Base-by-base conservation (phyloP, 1,140 invertebrate genomes). In the Coptotermes formosanus region DNA sequence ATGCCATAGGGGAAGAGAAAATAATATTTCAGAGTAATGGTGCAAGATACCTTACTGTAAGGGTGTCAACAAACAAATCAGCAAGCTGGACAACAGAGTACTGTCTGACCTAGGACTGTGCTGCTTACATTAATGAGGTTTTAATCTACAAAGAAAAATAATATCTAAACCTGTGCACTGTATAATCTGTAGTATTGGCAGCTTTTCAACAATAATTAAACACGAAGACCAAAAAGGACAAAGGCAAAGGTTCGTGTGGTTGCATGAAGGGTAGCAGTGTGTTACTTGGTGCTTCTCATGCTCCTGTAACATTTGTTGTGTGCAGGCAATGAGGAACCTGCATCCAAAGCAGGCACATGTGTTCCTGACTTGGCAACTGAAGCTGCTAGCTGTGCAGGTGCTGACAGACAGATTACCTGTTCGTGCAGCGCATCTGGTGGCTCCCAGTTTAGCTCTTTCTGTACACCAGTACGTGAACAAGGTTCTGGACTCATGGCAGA, bases 331-430 rank as follows among this genome's bases (percentile, higher is more conserved):
- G 87, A 90, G 90, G 87, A 90, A 89, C 86, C 89, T 93, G 88
- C 89, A 91, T 83, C 89, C 88, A 4, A 88, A 90, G 43, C 92
- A 90, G 43, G 92, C 94, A 8, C 92, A 90, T 11, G 90, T 91
- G 4, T 91, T 93, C 87, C 91, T 93, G 86, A 90, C 94, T 69
- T 95, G 95, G 94, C 95, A 95, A 89, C 91, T 95, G 32, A 95
- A 94, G 88, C 90, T 95, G 11, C 89, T 95, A 6, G 90, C 92
- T 16, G 91, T 92, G 9, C 92, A 92, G 87, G 91, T 11, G 87
- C 90, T 1, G 89, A 91, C n/a, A 91, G 90, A 9, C 90, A 88
- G 69, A 91, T 91, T 85, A 90, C 91, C 88, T 89, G 83, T 86
- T 88, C 89, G 88, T 87, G 89, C 86, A 90, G 89, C 87, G 85